Base-by-base conservation (phyloP, 2,888 invertebrate species). In the Andrena trimmerana region DNA sequence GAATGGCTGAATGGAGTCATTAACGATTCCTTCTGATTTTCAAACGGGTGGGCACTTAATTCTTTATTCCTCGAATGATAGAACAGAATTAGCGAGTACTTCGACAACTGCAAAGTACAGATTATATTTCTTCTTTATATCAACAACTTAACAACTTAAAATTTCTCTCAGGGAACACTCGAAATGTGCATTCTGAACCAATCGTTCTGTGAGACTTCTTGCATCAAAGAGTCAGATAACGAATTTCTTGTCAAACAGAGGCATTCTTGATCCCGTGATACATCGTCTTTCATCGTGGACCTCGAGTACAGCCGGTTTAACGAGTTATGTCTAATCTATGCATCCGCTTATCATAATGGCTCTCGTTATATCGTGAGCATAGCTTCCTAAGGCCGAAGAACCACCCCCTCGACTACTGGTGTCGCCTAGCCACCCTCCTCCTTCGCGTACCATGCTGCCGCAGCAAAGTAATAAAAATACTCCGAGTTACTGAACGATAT, bases 301-400 rank as follows among this genome's bases (percentile, higher is more conserved):
- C 83, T 92, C 90, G 89, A 67, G 85, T 88, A 85, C 93, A 93
- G 91, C 89, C 89, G 91, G 90, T 90, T 89, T 93, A 92, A 93
- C 90, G 92, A 93, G 91, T 93, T 92, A 93, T 92, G 91, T 89
- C 92, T 93, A 93, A 93, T 93, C 93, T 93, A 93, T 93, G 93
- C 92, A 90, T 91, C 91, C 91, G 90, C 93, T 93, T 93, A 93
- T 93, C 93, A 93, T 93, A 93, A 93, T 93, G 92, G 90, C 90
- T 85, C 90, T 92, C 93, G 90, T 93, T 93, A 93, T 91, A 91
- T 92, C 89, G 90, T 82, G 83, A 87, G 89, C 89, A 87, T 88
- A 84, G 86, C 88, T 81, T 78, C 81, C 79, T 74, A 84, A 85
- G 72, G 75, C 63, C 57, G 63, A 77, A 36, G 73, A 68, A 67